Conservation (phyloP, 1,140 invertebrate genomes). For the Sminthurinus signatus region DNA sequence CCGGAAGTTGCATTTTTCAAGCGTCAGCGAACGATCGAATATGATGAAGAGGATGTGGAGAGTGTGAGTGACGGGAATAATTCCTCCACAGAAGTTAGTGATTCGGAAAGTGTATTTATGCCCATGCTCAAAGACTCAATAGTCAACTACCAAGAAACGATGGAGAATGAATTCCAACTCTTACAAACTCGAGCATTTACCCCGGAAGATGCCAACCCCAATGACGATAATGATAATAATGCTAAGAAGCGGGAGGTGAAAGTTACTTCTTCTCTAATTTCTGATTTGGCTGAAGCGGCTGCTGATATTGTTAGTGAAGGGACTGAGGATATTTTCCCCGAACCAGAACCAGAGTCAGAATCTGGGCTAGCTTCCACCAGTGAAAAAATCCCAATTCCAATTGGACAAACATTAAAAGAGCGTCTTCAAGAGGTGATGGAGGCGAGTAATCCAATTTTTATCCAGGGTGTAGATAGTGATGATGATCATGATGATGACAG, state of each 20-base stretch:
- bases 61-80: neutral
- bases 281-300: neutral
- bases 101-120: slow-evolving; percentile 5
- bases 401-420: neutral
- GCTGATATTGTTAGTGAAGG: too few species aligned
- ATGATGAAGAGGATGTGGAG: neutral
- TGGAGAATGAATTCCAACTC: neutral
- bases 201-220: neutral
- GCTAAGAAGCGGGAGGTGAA: neutral
- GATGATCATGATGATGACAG: neutral
- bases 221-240: too few species aligned
- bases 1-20: neutral
- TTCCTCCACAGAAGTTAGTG: neutral
- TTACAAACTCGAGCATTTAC: neutral
- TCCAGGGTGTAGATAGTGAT: neutral
- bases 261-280: neutral
- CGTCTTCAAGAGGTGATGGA: neutral
- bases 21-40: neutral
- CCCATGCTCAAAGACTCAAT: neutral
- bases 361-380: too few species aligned
- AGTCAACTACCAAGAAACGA: neutral
- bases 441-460: neutral
- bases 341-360: too few species aligned
- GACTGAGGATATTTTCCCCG: too few species aligned
- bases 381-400: too few species aligned